phyloP scores from a whole-genome alignment of 2,888 invertebrate species.

The Phyto melanocephala region DNA sequence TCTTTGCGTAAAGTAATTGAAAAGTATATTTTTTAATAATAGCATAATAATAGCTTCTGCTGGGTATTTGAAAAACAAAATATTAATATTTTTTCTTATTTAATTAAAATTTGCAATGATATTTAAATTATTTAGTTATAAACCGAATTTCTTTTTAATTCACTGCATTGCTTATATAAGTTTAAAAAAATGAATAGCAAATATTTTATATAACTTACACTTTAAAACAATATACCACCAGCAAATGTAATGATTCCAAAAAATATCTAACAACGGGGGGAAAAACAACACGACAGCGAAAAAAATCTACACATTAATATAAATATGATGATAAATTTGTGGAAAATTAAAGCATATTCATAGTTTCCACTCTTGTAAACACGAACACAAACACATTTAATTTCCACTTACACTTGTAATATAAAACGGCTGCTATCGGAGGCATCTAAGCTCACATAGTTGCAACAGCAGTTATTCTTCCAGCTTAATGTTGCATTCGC shows the following conservation, averaged over 20 bases:
- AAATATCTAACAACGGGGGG: not conserved
- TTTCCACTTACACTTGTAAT: slow-evolving; percentile 12
- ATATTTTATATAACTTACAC: not conserved
- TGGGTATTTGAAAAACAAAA: no score
- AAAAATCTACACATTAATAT: slow-evolving; percentile 3
- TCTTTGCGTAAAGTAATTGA: no score
- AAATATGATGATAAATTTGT: slow-evolving; percentile 37
- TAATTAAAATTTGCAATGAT: no score
- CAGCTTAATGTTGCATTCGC: slow-evolving; percentile 17
- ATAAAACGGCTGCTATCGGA: slow-evolving; percentile 12
- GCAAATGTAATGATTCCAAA: slow-evolving; percentile 19
- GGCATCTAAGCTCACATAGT: slow-evolving; percentile 25
- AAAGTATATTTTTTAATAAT: no score
- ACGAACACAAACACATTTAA: not conserved
- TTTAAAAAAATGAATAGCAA: not conserved
- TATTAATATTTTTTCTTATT: no score
- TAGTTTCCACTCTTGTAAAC: slow-evolving; percentile 31
- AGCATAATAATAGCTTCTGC: no score
- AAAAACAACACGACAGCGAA: slow-evolving; percentile 7
- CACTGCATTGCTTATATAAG: no score
- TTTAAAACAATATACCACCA: not conserved
- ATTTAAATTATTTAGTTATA: no score
- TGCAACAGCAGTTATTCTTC: not conserved
- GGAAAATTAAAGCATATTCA: slow-evolving; percentile 25
- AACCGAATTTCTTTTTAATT: no score